Conservation (phyloP, 1,140 invertebrate species). For the Papilio glaucus region DNA sequence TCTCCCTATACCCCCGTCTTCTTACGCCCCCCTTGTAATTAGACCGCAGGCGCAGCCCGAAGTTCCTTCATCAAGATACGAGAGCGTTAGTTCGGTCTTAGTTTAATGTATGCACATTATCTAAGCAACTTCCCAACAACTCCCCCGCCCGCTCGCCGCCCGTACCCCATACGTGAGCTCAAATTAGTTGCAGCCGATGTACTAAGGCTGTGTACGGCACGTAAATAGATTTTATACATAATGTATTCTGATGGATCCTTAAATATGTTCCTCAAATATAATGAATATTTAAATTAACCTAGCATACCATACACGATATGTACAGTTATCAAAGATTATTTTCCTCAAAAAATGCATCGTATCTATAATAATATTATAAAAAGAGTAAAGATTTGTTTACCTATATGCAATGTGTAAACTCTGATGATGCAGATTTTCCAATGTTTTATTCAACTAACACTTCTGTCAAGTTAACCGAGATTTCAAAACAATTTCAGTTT, state of each 20-base stretch:
- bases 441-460: too few relatives aligned
- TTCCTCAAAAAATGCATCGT: too few relatives aligned
- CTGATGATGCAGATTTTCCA: too few relatives aligned
- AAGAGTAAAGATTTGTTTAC: too few relatives aligned
- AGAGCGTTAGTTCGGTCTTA: conserved; percentile 76
- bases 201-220: conserved; percentile 46
- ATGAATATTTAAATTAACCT: not conserved
- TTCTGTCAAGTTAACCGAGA: too few relatives aligned
- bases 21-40: conserved; percentile 55
- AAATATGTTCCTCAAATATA: conserved; percentile 6
- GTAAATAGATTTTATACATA: conserved; percentile 41
- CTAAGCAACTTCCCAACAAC: conserved; percentile 73
- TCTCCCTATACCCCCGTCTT: conserved; percentile 47
- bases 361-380: too few relatives aligned
- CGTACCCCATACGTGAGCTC: conserved; percentile 43
- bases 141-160: conserved; percentile 49
- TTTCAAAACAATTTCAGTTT: too few relatives aligned
- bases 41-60: conserved; percentile 67
- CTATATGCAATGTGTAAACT: too few relatives aligned
- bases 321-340: too few relatives aligned
- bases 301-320: too few relatives aligned
- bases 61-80: conserved; percentile 79
- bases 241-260: conserved; percentile 37
- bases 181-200: conserved; percentile 56
- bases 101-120: conserved; percentile 82